Base-by-base conservation (phyloP, 2,888 invertebrate species). In the Choreutis nemorana region DNA sequence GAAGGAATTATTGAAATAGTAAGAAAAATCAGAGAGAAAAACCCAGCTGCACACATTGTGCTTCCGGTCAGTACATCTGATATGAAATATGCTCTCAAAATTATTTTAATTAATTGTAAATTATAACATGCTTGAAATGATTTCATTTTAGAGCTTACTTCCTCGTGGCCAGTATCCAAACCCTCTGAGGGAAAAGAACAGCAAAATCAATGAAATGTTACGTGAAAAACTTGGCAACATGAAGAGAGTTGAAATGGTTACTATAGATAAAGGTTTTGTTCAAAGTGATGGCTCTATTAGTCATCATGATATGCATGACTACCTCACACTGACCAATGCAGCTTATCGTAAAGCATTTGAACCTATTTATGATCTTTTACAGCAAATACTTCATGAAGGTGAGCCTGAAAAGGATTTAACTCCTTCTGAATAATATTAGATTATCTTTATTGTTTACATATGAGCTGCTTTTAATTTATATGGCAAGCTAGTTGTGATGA, bases 231-330 rank as follows among this genome's bases (percentile, higher is more conserved):
- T 85, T 41, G 56, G 68, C 41, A 81, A 82, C 39, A 67, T 89
- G 47, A 73, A 84, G 38, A 87, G 87, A 59, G 87, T 90, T 30
- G 91, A 91, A 72, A 83, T 89, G 51, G 87, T 94, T 23, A 72
- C 83, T 39, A 87, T 91, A 48, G 92, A 92, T 51, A 87, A 90
- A 51, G 89, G 89, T 26, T 84, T 91, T 41, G 78, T 91, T 31
- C 89, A 90, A 62, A 81, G 82, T 26, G 90, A 90, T 71, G 90
- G 91, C 2, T 84, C 86, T 24, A 93, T 95, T 34, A 90, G 90
- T 55, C 92, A 91, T 55, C 89, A 89, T 52, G 94, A 95, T 58
- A 91, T 96, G 91, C 89, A 91, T 56, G 95, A 96, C 67, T 96
- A 93, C 66, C 83, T 94, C 28, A 89, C 93, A 54, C 82, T 94